Evolutionary conservation across 2,113 vertebrate genomes (phyloP).

Genomic region (Charadrius vociferus): DNA sequence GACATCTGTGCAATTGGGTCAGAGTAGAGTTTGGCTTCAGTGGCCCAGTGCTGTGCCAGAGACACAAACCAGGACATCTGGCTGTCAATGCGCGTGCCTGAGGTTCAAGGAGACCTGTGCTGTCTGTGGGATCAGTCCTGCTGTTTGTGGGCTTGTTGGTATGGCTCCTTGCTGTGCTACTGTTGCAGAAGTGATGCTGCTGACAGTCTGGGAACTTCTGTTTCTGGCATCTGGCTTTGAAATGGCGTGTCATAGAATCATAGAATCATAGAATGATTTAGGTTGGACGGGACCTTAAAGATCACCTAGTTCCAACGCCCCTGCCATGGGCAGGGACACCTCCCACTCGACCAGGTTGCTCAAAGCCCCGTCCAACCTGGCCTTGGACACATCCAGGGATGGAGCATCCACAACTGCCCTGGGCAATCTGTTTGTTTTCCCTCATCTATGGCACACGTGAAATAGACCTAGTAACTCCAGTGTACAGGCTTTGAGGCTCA

Average conservation of each 20-base stretch:
- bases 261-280: neutral
- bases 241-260: fast-evolving
- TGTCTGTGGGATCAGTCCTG: neutral
- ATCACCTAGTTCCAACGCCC: neutral
- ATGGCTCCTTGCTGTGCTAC: neutral
- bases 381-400: neutral
- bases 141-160: neutral
- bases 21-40: neutral
- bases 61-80: constrained; percentile 17
- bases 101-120: neutral
- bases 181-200: neutral
- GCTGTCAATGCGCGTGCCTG: neutral
- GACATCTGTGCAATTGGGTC: constrained; percentile 12
- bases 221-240: neutral
- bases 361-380: neutral
- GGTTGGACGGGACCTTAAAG: neutral
- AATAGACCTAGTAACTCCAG: neutral
- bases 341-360: neutral
- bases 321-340: neutral
- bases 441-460: neutral
- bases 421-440: neutral
- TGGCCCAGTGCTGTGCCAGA: neutral
- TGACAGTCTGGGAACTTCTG: neutral
- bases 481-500: neutral
- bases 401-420: neutral